Evolutionary conservation across 30 jellyfish, hydroid and myxozoan genomes (phyloP), one percentile per base, ranked within the genome.

Genomic region (Hydractinia symbiolongicarpus): DNA sequence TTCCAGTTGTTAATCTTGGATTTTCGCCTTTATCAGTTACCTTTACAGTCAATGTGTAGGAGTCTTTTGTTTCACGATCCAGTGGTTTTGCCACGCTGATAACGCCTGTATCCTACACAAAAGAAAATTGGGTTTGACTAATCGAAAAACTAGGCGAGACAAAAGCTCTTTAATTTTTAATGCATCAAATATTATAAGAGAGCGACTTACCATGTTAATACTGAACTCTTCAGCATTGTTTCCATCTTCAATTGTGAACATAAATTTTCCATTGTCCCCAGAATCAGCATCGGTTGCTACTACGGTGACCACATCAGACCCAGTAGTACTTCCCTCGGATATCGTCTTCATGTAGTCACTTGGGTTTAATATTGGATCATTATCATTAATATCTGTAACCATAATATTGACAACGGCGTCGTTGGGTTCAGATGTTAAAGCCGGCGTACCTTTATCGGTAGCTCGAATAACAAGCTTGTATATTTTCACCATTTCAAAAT

Each of bases 401-500:
- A 60, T 20, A 15, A 71, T 3, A 11, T 15, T 71, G 1, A 71
- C 11, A 71, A 71, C n/a, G 4, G 61, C 80, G 51, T 64, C 74
- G 40, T 13, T 2, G 9, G 74, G 74, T 64, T 64, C 74, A 64
- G 74, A 64, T 13, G 74, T 64, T 7, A 64, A 51, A 13, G 68
- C 60, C 7, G 80, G 61, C 8, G 51, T 20, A 8, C 56, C 60
- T 71, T 50, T 50, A 71, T 71, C 80, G 9, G 80, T 71, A 9
- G 80, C 80, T n/a, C 60, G 55, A 14, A 71, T 71, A 7, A 71
- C 80, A 71, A 71, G 80, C n/a, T 71, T 71, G 80, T 71, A 71
- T n/a, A 20, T 14, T 7, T 7, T 5, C 7, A 50, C 56, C 30
- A 8, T 15, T 50, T 71, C 80, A 20, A 20, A 71, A 71, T 71